Evolutionary conservation across 2,797 vertebrate species (phyloP), one percentile per base, ranked within the genome.

Genomic region (Tadarida brasiliensis): DNA sequence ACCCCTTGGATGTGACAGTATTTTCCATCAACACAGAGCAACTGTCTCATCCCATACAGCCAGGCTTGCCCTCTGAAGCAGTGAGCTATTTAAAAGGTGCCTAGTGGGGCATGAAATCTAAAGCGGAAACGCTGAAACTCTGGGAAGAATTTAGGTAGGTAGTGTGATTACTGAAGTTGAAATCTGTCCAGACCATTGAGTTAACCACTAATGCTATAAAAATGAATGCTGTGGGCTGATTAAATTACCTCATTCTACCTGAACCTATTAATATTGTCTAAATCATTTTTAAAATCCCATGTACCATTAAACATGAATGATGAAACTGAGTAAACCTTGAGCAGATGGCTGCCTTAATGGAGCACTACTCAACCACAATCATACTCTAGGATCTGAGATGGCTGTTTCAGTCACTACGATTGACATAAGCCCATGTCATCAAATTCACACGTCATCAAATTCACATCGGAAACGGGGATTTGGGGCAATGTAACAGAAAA

Each of bases 251-350:
- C 35, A 68, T 95, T 96, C 73, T 87, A 97, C 93, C 93, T 94
- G 87, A 97, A 70, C 68, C 93, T 90, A 94, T 97, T 96, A 92
- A 93, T 96, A 95, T 82, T 59, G 49, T 84, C 65, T 91, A 91
- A 77, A 94, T 87, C 70, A 90, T 91, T 90, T 81, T 44, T 16
- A 33, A 67, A 92, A 87, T 63, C 74, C 80, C 33, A 80, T 39
- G 49, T 95, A 70, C 80, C 89, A 94, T 93, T 95, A 96, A 96
- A 90, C 28, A 80, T 57, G 35, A 94, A 90, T 73, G 80, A 95
- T 90, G 61, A 90, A 90, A 96, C 94, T 74, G 84, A 93, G 76
- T 91, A 95, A 95, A 91, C 51, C 81, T 20, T 51, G 63, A 95
- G 80, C 86, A 93, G 91, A 93, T 87, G 94, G 87, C 59, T 74